Evolutionary conservation across 2,888 invertebrate species (phyloP), one percentile per base, ranked within the genome.

Genomic region (Chrysomela aeneicollis): DNA sequence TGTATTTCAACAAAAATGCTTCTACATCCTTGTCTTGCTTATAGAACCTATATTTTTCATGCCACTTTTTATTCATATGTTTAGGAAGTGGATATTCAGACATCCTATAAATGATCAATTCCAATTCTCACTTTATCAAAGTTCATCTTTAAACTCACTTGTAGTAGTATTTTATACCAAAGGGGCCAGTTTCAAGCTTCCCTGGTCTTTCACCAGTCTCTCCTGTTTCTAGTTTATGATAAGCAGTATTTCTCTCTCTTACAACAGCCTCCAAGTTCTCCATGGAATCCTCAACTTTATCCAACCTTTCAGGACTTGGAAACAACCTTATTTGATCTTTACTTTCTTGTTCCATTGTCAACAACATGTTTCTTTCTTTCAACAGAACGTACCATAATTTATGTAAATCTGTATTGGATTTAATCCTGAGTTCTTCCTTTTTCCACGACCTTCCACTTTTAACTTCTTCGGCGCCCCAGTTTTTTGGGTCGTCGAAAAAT

Each of bases 241-340:
- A 96, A 0, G 99, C 98, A 71, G 87, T 84, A 80, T 99, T 97
- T 69, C 99, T 86, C 84, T 99, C 99, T 61, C 93, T 87, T 0
- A 99, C 90, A 0, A 99, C 95, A 17, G 85, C 84, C 83, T 98
- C 94, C 63, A 99, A 84, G 81, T 98, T 96, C 68, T 89, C 86
- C 99, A 99, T 99, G 17, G 97, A 97, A 73, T 93, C 92, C 79
- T 94, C 89, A 0, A 98, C 93, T 87, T 97, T 98, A 77, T 97
- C 96, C 58, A 96, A 85, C 75, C 98, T 87, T 83, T 98, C 98
- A 1, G 97, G 96, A 83, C 89, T 96, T 1, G 97, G 95, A 81
- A 98, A 94, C 5, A 91, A 71, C 78, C 88, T 85, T 70, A 84
- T 82, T 77, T 89, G 84, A 46, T 87, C 82, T 55, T 90, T 89